Evolutionary conservation across 2,113 vertebrate genomes (phyloP).

Genomic region (Xiphophorus hellerii): DNA sequence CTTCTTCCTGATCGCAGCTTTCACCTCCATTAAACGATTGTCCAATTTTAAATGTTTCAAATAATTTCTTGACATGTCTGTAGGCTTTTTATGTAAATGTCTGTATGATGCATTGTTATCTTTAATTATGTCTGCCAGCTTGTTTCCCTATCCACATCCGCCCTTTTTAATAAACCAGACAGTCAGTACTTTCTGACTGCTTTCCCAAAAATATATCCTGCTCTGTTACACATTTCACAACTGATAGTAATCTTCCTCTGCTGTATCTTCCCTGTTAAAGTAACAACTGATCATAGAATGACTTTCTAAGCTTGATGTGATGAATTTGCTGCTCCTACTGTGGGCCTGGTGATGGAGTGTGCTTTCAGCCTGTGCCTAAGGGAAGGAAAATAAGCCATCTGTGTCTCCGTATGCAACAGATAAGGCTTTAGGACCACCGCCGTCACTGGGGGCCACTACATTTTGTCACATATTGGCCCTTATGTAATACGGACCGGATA

Average conservation of each 20-base stretch:
- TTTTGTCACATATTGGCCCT: conserved; percentile 51
- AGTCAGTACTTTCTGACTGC: neutral
- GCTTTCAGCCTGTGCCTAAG: conserved; percentile 52
- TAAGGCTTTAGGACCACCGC: conserved; percentile 20
- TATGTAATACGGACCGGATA: conserved; percentile 37
- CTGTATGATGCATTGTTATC: neutral
- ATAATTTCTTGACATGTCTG: neutral
- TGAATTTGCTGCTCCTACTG: conserved; percentile 32
- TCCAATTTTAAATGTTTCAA: conserved; percentile 5
- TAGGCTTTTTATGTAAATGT: conserved; percentile 6
- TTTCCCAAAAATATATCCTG: neutral
- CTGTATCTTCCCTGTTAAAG: conserved; percentile 14
- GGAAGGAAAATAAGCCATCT: conserved; percentile 60
- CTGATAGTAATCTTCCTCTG: neutral
- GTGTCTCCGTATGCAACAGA: conserved; percentile 47
- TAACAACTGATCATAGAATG: conserved; percentile 2
- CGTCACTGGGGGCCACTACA: conserved; percentile 38
- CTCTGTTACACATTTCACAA: neutral
- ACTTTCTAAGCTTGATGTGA: conserved; percentile 26
- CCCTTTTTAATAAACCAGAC: conserved; percentile 3
- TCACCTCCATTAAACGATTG: neutral
- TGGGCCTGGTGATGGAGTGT: conserved; percentile 43
- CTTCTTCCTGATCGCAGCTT: neutral
- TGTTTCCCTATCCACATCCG: neutral
- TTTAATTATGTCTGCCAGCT: conserved; percentile 9